Conservation (phyloP, 2,888 invertebrate genomes). For the Dolomedes plantarius region DNA sequence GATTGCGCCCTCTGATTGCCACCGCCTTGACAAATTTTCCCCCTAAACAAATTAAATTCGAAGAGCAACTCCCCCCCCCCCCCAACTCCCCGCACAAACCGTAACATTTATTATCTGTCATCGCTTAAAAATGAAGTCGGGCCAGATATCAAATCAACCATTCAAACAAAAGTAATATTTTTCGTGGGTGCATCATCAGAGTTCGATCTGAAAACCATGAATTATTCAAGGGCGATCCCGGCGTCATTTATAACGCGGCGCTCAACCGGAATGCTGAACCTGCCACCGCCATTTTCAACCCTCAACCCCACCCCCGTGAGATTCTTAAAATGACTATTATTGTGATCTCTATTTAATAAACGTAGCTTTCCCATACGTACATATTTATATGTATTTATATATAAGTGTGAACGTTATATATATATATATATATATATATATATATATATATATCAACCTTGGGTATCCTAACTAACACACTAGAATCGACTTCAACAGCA, state of each 20-base stretch:
- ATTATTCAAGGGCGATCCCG: slow-evolving; percentile 2
- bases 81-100: neutral
- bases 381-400: too few relatives aligned
- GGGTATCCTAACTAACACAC: too few relatives aligned
- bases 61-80: too few relatives aligned
- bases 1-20: too few relatives aligned
- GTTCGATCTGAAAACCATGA: neutral
- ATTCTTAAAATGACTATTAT: too few relatives aligned
- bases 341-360: too few relatives aligned
- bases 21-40: neutral
- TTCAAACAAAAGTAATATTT: neutral
- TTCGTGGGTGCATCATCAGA: neutral
- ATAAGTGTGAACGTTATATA: neutral
- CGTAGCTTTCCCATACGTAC: too few relatives aligned
- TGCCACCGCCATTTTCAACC: too few relatives aligned
- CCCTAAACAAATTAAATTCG: neutral
- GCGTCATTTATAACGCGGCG: neutral
- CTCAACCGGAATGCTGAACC: too few relatives aligned
- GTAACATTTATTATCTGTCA: neutral
- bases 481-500: too few relatives aligned
- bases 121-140: neutral
- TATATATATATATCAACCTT: too few relatives aligned
- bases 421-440: neutral
- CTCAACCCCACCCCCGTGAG: too few relatives aligned
- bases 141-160: neutral